Conservation (phyloP, 2,113 vertebrate genomes). For the Rhombomys opimus region DNA sequence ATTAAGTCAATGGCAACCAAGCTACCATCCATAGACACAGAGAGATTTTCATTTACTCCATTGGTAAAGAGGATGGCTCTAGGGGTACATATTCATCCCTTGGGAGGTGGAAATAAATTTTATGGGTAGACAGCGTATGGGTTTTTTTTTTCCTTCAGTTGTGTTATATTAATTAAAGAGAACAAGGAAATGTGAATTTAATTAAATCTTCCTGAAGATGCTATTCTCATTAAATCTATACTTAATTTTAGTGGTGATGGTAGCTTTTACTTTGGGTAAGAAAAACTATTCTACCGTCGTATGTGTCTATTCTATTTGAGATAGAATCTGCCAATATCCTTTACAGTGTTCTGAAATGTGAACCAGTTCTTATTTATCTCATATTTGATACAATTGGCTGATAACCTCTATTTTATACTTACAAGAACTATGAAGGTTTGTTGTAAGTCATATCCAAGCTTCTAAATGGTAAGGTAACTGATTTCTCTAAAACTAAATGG, state of each 20-base stretch:
- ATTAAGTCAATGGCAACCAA: neutral
- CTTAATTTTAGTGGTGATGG: neutral
- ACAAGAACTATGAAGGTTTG: neutral
- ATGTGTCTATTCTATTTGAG: neutral
- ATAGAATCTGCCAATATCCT: neutral
- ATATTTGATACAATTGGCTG: neutral
- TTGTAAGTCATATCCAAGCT: neutral
- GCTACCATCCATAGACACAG: neutral
- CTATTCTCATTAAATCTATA: neutral
- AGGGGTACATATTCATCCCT: neutral
- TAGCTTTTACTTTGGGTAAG: neutral
- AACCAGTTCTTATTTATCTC: constrained; percentile 1
- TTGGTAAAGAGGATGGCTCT: neutral
- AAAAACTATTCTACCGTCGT: neutral
- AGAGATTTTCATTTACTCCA: neutral
- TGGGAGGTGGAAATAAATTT: neutral
- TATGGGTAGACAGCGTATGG: no score
- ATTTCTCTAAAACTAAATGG: neutral
- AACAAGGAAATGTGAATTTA: neutral
- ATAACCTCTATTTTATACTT: neutral
- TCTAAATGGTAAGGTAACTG: neutral
- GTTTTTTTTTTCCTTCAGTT: neutral
- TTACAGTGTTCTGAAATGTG: neutral
- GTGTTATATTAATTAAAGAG: neutral
- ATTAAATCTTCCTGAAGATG: neutral